Percentiles rank a stretch among this genome's conserved stretches.
phyloP scores from a whole-genome alignment of 2,113 vertebrate species.

The Leptodactylus fuscus region DNA sequence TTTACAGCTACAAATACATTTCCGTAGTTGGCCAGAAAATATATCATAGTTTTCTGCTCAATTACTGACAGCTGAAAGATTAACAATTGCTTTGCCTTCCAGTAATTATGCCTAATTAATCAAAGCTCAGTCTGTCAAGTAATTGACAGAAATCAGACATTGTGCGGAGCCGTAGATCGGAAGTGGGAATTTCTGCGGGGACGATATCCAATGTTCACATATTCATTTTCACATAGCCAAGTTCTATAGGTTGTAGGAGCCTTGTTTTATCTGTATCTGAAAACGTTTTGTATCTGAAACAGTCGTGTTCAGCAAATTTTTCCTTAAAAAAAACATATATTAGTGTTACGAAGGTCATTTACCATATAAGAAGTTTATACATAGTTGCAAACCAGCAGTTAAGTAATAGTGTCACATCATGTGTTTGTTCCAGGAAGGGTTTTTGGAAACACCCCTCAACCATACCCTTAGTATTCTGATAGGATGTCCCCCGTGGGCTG shows the following conservation, averaged over 20 bases:
- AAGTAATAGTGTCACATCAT: too few relatives aligned
- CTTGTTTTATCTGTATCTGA: not conserved
- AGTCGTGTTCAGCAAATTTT: not conserved
- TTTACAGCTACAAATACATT: slow-evolving; percentile 28
- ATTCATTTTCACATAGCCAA: not conserved
- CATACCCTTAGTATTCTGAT: too few relatives aligned
- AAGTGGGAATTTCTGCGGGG: not conserved
- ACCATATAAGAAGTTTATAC: not conserved
- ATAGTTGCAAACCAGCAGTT: too few relatives aligned
- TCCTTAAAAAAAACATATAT: not conserved
- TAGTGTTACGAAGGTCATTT: not conserved
- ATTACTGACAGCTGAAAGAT: slow-evolving; percentile 50
- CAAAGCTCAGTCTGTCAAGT: slow-evolving; percentile 28
- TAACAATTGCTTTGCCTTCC: slow-evolving; percentile 45
- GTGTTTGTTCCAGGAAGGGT: too few relatives aligned
- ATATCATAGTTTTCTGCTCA: slow-evolving; percentile 48
- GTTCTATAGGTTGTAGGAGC: too few relatives aligned
- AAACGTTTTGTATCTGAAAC: not conserved
- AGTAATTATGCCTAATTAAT: slow-evolving; percentile 55
- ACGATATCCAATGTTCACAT: not conserved
- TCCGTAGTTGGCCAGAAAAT: slow-evolving; percentile 1
- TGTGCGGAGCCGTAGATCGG: slow-evolving; percentile 5
- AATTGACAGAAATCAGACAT: slow-evolving; percentile 44
- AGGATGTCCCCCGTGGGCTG: too few relatives aligned
- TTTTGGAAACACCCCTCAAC: too few relatives aligned